phyloP scores from a whole-genome alignment of 2,797 vertebrate genomes.

The Apogon talboti region DNA sequence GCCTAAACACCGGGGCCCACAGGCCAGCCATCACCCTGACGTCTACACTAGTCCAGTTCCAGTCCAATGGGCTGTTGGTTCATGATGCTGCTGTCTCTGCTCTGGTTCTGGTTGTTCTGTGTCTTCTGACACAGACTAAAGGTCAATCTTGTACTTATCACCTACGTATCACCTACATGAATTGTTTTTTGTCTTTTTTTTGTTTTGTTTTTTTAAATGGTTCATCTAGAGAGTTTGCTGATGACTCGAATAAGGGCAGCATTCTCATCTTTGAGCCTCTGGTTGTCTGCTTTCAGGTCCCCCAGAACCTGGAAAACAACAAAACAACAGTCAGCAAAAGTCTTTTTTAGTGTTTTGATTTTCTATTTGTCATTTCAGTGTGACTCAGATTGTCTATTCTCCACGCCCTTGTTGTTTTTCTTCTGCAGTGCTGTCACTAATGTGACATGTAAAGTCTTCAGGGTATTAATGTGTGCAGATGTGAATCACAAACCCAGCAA shows the following conservation, averaged over 20 bases:
- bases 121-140: conserved; percentile 42
- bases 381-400: too few species aligned
- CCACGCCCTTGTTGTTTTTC: too few species aligned
- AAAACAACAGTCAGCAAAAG: too few species aligned
- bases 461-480: too few species aligned
- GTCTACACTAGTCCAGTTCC: conserved; percentile 53
- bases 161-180: conserved; percentile 42
- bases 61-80: conserved; percentile 37
- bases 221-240: conserved; percentile 92
- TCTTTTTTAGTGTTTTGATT: too few species aligned
- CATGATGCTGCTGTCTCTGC: conserved; percentile 17
- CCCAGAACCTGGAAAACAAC: conserved; percentile 78
- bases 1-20: conserved; percentile 68
- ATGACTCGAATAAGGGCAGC: conserved; percentile 93
- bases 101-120: conserved; percentile 21
- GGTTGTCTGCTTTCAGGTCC: conserved; percentile 90
- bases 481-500: too few species aligned
- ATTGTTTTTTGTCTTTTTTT: neutral
- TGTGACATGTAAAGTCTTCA: too few species aligned
- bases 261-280: conserved; percentile 93
- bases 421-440: too few species aligned
- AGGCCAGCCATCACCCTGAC: conserved; percentile 55
- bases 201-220: conserved; percentile 1
- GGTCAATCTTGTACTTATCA: conserved; percentile 62
- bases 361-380: too few species aligned